phyloP scores from a whole-genome alignment of 2,888 invertebrate species.

The Stenurella melanura region DNA sequence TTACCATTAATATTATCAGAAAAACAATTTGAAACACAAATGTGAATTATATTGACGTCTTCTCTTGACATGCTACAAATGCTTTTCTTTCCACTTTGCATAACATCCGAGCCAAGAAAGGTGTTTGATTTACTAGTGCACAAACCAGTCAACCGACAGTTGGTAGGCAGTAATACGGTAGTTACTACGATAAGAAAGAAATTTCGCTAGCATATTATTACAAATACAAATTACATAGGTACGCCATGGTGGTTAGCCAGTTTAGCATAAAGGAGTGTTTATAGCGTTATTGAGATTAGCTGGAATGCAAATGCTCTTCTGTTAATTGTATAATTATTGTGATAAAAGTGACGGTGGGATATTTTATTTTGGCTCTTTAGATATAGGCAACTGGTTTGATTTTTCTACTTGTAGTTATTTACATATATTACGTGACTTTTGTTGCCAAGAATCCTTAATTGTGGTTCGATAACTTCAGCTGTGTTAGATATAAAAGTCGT shows the following conservation, averaged over 20 bases:
- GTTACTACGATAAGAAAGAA: slow-evolving; percentile 34
- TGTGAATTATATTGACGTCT: slow-evolving; percentile 18
- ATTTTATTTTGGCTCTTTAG: slow-evolving; percentile 37
- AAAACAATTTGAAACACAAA: not conserved
- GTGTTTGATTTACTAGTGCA: slow-evolving; percentile 35
- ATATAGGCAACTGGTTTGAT: slow-evolving; percentile 27
- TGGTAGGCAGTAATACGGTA: slow-evolving; percentile 41
- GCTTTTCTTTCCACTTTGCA: slow-evolving; percentile 23
- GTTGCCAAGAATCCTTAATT: slow-evolving; percentile 19
- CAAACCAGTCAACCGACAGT: slow-evolving; percentile 25
- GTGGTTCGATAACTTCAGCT: not conserved
- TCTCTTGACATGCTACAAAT: not conserved
- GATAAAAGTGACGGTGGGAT: slow-evolving; percentile 23
- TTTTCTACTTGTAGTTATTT: slow-evolving; percentile 15
- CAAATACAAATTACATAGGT: slow-evolving; percentile 35
- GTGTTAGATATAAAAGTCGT: not conserved
- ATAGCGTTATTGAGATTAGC: slow-evolving; percentile 29
- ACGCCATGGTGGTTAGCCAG: slow-evolving; percentile 19
- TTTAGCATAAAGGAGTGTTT: slow-evolving; percentile 36
- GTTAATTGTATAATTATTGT: slow-evolving; percentile 38
- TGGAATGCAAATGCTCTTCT: slow-evolving; percentile 38
- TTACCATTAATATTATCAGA: not conserved
- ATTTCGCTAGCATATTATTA: slow-evolving; percentile 28
- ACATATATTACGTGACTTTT: slow-evolving; percentile 15
- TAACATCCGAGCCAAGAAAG: slow-evolving; percentile 29